phyloP scores from a whole-genome alignment of 92 coral and sea anemone genomes.

The Zoanthus sansibaricus region DNA sequence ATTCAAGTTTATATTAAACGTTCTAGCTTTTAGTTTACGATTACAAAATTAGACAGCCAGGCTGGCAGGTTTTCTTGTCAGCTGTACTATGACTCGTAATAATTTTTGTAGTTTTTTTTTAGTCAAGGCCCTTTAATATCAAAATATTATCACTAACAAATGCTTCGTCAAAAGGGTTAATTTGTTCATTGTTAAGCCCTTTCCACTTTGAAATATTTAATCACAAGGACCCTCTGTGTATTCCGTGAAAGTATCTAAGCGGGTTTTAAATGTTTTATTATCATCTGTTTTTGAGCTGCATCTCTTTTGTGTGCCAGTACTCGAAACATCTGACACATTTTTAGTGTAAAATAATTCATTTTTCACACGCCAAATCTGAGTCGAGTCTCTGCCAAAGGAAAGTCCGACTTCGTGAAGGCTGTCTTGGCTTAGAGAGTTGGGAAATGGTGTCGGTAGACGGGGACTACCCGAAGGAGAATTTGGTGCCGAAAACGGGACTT shows the following conservation, averaged over 20 bases:
- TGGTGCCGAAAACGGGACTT: conserved; percentile 12
- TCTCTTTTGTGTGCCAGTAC: conserved; percentile 2
- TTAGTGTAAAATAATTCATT: conserved; percentile 18
- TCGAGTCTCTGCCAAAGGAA: conserved; percentile 8
- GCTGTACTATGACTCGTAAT: too few relatives aligned
- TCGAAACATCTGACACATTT: not conserved
- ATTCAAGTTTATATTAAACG: too few relatives aligned
- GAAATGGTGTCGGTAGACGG: conserved; percentile 31
- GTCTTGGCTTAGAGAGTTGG: conserved; percentile 30
- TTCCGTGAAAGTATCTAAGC: conserved; percentile 11
- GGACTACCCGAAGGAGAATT: conserved; percentile 30
- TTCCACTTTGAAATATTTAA: too few relatives aligned
- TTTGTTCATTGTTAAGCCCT: too few relatives aligned
- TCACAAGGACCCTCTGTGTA: not conserved
- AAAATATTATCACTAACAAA: too few relatives aligned
- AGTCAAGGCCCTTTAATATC: too few relatives aligned
- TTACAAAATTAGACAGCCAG: too few relatives aligned
- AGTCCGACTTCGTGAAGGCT: conserved; percentile 28
- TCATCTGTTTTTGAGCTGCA: not conserved
- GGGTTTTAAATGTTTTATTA: not conserved
- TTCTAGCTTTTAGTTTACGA: too few relatives aligned
- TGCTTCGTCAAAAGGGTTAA: too few relatives aligned
- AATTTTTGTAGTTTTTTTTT: too few relatives aligned
- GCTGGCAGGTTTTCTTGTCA: too few relatives aligned
- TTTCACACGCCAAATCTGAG: conserved; percentile 28